Evolutionary conservation across 2,888 invertebrate species (phyloP).

Genomic region (Yponomeuta sedellus): DNA sequence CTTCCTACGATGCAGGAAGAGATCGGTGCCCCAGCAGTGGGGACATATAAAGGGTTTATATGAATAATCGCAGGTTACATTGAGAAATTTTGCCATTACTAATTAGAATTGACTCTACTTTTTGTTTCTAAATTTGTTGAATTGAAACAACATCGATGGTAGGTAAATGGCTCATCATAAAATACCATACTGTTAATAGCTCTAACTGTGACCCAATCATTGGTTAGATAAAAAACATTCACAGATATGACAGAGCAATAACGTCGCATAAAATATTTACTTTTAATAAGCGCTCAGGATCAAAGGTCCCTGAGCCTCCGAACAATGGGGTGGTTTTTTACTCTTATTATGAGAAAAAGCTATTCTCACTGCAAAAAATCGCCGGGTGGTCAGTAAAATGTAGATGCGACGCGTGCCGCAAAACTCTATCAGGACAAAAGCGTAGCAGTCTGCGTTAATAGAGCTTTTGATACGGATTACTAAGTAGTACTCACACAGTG

Average conservation of each 20-base stretch:
- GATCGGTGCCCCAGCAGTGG: no score
- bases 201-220: not conserved
- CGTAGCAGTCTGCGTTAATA: slow-evolving; percentile 12
- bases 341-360: slow-evolving; percentile 30
- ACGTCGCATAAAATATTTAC: slow-evolving; percentile 70
- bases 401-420: slow-evolving; percentile 47
- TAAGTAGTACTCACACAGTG: not conserved
- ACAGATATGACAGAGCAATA: slow-evolving; percentile 27
- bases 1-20: no score
- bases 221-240: slow-evolving; percentile 11
- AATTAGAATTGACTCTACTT: no score
- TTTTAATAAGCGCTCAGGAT: slow-evolving; percentile 71
- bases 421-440: slow-evolving; percentile 33
- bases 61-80: no score
- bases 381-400: slow-evolving; percentile 37
- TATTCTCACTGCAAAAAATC: slow-evolving; percentile 33
- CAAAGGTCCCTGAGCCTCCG: slow-evolving; percentile 71
- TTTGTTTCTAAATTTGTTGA: no score
- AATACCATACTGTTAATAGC: not conserved
- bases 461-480: not conserved
- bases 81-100: no score
- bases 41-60: no score
- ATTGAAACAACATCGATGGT: no score
- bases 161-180: not conserved
- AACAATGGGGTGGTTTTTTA: slow-evolving; percentile 66